phyloP scores from a whole-genome alignment of 2,888 invertebrate genomes.

The Resseliella maxima region DNA sequence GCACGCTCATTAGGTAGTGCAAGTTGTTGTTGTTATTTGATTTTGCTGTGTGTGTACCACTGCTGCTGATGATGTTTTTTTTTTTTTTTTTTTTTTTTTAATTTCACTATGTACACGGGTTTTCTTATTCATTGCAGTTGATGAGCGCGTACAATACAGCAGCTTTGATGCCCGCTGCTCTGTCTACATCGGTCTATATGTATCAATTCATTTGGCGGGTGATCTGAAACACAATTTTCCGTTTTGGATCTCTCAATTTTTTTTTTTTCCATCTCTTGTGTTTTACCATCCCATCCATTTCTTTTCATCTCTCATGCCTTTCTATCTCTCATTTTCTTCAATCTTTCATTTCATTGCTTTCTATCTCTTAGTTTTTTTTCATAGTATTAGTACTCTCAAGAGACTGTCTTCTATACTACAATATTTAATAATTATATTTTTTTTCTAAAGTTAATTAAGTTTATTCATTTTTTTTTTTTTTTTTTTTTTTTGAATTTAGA shows the following conservation, averaged over 20 bases:
- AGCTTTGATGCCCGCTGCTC: neutral
- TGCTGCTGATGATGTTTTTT: too few species aligned
- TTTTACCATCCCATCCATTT: too few species aligned
- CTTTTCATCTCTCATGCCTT: too few species aligned
- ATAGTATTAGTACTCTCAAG: neutral
- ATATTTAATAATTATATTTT: constrained; percentile 12
- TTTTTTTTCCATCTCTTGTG: neutral
- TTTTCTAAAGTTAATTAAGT: neutral
- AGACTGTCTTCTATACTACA: neutral
- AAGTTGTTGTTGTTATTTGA: constrained; percentile 18
- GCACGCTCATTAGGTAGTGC: constrained; percentile 28
- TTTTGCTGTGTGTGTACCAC: neutral
- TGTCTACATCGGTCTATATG: neutral
- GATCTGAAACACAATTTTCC: constrained; percentile 37
- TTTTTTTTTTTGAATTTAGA: neutral
- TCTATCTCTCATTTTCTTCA: too few species aligned
- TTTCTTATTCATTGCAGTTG: constrained; percentile 33
- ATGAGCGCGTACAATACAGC: constrained; percentile 52
- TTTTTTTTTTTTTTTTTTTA: constrained; percentile 13
- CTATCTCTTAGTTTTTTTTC: neutral
- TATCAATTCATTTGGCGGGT: constrained; percentile 36
- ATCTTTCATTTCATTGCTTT: neutral
- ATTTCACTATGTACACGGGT: constrained; percentile 53
- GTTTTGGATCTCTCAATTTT: neutral
- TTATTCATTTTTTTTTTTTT: neutral